A percentile compares a stretch with the other conserved stretches of the same genome.
These are phyloP conservation scores for Epizoanthus fatuus DNA, from an alignment of 92 coral and sea anemone species.

Conservation along the genomic window DNA sequence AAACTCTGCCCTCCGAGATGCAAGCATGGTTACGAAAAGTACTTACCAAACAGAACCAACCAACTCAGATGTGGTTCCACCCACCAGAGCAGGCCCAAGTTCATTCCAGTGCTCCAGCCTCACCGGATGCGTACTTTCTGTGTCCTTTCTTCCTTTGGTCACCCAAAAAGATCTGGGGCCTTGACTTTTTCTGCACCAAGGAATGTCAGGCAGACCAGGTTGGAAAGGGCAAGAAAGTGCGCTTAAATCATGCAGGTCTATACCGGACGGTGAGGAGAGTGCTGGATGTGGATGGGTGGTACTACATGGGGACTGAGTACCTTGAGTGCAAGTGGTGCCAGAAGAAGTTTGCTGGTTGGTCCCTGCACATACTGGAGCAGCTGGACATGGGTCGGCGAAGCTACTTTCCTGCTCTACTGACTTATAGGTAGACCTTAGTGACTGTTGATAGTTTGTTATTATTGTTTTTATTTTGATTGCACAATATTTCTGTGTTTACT, in stretches of 20 bases:
- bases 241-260: constrained; percentile 20
- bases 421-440: constrained; percentile 20
- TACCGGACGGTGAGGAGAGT: constrained; percentile 26
- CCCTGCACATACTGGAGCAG: constrained; percentile 19
- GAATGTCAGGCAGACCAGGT: constrained; percentile 31
- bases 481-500: too few species aligned
- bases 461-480: too few species aligned
- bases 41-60: background rate
- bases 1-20: too few species aligned
- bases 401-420: constrained; percentile 19
- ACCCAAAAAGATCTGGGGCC: constrained; percentile 35
- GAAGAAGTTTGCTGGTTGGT: constrained; percentile 35
- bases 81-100: constrained; percentile 5
- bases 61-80: constrained; percentile 14
- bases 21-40: too few species aligned
- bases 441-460: background rate
- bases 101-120: constrained; percentile 18
- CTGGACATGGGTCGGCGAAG: constrained; percentile 33
- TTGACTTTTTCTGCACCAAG: background rate
- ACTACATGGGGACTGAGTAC: constrained; percentile 24
- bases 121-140: constrained; percentile 18
- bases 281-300: background rate
- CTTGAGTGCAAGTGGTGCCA: constrained; percentile 1
- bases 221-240: constrained; percentile 23
- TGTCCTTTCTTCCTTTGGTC: constrained; percentile 36